These are phyloP conservation scores for Eurytoma californica DNA, from an alignment of 2,888 invertebrate species.

Conservation along the genomic window DNA sequence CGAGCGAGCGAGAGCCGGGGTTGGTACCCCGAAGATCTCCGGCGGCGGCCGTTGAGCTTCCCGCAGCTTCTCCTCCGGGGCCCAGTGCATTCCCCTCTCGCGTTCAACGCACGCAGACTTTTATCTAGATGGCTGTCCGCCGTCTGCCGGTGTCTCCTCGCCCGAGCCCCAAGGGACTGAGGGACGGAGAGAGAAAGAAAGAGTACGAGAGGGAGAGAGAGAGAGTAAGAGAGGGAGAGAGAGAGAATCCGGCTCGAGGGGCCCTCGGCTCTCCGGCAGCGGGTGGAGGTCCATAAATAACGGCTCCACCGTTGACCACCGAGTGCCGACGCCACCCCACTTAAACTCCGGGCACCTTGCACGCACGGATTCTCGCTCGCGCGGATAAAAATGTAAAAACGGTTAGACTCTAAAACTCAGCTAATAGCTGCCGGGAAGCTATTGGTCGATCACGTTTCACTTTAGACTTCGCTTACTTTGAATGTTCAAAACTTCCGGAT, in stretches of 20 bases:
- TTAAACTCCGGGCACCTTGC: constrained; percentile 4
- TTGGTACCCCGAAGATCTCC: constrained; percentile 60
- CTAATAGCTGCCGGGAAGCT: not conserved
- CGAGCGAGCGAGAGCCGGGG: constrained; percentile 51
- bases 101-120: constrained; percentile 65
- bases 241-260: constrained; percentile 62
- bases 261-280: constrained; percentile 59
- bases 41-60: constrained; percentile 38
- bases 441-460: too few species aligned
- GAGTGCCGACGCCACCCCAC: constrained; percentile 25
- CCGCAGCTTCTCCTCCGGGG: constrained; percentile 31
- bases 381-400: constrained; percentile 4
- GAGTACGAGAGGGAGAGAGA: constrained; percentile 2
- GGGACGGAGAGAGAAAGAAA: not conserved
- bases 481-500: too few species aligned
- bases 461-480: too few species aligned
- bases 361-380: not conserved
- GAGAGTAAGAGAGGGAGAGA: constrained; percentile 45
- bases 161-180: not conserved
- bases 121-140: constrained; percentile 66
- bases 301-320: constrained; percentile 60
- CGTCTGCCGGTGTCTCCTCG: constrained; percentile 61
- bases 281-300: constrained; percentile 65
- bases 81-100: constrained; percentile 60
- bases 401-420: not conserved